phyloP scores from a whole-genome alignment of 2,797 vertebrate genomes.

The Scolopax bukidnonensis region DNA sequence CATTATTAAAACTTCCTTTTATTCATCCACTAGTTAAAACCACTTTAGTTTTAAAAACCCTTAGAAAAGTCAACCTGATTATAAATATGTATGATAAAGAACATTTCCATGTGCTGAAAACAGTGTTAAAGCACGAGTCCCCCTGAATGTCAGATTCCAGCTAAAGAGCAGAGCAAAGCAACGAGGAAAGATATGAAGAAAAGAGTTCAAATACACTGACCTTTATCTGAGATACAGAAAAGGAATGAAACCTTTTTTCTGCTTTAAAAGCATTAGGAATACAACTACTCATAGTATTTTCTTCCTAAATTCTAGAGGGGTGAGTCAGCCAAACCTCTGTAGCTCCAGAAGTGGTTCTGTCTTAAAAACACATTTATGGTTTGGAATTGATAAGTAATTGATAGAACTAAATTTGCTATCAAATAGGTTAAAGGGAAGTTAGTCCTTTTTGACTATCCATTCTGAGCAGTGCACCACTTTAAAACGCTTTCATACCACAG shows the following conservation, averaged over 20 bases:
- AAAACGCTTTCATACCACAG: background rate
- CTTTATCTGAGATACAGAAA: background rate
- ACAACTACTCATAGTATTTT: background rate
- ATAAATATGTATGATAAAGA: background rate
- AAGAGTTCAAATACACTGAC: background rate
- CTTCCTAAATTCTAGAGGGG: background rate
- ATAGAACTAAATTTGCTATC: background rate
- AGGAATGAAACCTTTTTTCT: background rate
- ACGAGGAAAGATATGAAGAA: background rate
- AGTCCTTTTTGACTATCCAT: background rate
- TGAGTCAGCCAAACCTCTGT: background rate
- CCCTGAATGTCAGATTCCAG: background rate
- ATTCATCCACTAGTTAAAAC: background rate
- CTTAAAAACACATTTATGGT: background rate
- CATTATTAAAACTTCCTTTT: background rate
- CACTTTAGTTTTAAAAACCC: background rate
- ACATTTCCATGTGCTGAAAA: background rate
- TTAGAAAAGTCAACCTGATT: background rate
- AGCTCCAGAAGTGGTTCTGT: background rate
- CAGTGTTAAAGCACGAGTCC: background rate
- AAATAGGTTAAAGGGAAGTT: background rate
- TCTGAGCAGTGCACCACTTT: background rate
- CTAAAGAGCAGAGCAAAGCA: background rate
- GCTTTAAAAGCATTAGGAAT: background rate
- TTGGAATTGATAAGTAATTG: background rate